These are phyloP conservation scores for Discoglossus pictus DNA, from an alignment of 2,797 vertebrate genomes.

Conservation along the genomic window DNA sequence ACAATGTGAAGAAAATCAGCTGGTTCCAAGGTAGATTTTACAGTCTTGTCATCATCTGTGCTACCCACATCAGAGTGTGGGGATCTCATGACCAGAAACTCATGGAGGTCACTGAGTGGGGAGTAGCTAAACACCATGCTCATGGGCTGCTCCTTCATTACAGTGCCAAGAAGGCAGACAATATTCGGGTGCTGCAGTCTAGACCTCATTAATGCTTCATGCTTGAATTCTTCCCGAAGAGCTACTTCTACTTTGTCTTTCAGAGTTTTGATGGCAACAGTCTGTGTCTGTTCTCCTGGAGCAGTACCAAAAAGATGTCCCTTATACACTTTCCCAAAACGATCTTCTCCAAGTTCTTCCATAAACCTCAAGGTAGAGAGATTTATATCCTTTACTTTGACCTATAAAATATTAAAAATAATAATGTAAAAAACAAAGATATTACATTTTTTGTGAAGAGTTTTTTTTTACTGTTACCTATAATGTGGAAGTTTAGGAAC, in stretches of 20 bases:
- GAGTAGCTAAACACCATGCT: constrained; percentile 94
- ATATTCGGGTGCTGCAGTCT: constrained; percentile 91
- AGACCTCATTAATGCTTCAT: constrained; percentile 84
- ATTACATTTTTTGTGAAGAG: no score
- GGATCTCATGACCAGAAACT: constrained; percentile 93
- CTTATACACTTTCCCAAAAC: constrained; percentile 96
- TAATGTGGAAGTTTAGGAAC: no score
- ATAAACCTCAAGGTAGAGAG: constrained; percentile 88
- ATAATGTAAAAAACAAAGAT: no score
- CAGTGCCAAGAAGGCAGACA: constrained; percentile 85
- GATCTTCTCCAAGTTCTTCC: constrained; percentile 94
- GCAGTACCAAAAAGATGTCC: constrained; percentile 87
- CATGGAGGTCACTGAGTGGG: constrained; percentile 88
- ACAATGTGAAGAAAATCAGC: constrained; percentile 90
- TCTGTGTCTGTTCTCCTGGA: constrained; percentile 87
- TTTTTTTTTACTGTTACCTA: no score
- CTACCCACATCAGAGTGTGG: constrained; percentile 94
- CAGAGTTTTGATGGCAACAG: constrained; percentile 90
- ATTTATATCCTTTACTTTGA: constrained; percentile 89
- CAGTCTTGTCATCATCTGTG: constrained; percentile 90
- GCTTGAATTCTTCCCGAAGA: constrained; percentile 90
- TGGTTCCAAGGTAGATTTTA: constrained; percentile 89
- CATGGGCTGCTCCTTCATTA: constrained; percentile 91
- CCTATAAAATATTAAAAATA: constrained; percentile 65
- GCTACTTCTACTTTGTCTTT: constrained; percentile 90